These are phyloP conservation scores for Anguilla obscura DNA, from an alignment of 2,797 vertebrate species.

Conservation along the genomic window DNA sequence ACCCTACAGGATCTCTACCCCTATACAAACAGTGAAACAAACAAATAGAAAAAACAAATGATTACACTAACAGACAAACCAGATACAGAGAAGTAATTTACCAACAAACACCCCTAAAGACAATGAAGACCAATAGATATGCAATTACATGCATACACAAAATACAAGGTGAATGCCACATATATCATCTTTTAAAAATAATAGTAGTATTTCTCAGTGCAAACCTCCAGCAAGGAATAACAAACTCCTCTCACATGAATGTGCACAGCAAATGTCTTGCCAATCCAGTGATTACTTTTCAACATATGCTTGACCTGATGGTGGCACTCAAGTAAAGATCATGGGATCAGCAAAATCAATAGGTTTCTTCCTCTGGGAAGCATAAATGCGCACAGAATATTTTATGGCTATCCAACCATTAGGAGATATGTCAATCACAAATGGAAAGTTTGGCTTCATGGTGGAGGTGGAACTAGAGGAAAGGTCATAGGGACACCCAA, in stretches of 20 bases:
- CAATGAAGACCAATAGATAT: background rate
- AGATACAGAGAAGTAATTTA: background rate
- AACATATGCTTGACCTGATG: too few species aligned
- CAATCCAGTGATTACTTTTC: too few species aligned
- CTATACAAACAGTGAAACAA: too few species aligned
- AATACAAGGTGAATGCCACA: background rate
- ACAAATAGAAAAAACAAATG: too few species aligned
- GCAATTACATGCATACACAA: background rate
- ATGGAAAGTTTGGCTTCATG: background rate
- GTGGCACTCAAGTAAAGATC: too few species aligned
- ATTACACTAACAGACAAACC: too few species aligned
- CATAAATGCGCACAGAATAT: background rate
- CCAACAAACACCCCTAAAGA: background rate
- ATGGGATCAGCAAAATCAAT: background rate
- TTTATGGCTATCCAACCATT: background rate
- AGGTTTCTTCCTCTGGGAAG: background rate
- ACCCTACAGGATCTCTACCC: too few species aligned
- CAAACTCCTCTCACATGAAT: background rate
- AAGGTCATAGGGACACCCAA: background rate
- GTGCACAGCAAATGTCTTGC: background rate
- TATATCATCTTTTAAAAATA: background rate
- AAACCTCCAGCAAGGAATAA: too few species aligned
- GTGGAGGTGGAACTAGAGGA: background rate
- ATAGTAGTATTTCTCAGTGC: too few species aligned
- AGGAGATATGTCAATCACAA: background rate